phyloP scores from a whole-genome alignment of 2,113 vertebrate species.

The Leptobrachium leishanense region DNA sequence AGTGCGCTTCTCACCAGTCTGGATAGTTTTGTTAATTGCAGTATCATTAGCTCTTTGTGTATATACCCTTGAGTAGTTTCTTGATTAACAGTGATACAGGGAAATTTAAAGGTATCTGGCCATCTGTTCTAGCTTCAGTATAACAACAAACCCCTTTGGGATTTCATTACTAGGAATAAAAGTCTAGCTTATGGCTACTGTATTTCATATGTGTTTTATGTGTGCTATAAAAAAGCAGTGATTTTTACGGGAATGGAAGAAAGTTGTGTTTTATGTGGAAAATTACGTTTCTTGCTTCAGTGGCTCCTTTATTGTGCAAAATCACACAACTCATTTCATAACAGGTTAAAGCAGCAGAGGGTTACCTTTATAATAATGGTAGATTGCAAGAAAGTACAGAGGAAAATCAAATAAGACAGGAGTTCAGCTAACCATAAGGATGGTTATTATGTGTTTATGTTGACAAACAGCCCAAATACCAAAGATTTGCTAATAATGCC shows the following conservation, averaged over 20 bases:
- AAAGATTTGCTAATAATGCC: too few species aligned
- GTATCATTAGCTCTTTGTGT: conserved; percentile 61
- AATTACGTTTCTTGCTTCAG: conserved; percentile 19
- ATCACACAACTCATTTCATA: neutral
- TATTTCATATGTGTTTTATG: conserved; percentile 51
- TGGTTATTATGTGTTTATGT: too few species aligned
- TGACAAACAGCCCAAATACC: too few species aligned
- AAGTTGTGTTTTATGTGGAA: neutral
- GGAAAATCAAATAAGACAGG: too few species aligned
- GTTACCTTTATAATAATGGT: neutral
- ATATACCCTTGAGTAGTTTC: conserved; percentile 58
- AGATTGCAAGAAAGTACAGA: neutral
- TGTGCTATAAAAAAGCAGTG: conserved; percentile 19
- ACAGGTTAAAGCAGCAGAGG: conserved; percentile 1
- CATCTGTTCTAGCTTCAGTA: conserved; percentile 62
- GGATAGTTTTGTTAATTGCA: conserved; percentile 60
- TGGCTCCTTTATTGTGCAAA: conserved; percentile 10
- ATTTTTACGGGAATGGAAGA: conserved; percentile 45
- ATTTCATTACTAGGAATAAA: conserved; percentile 54
- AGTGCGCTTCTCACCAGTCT: conserved; percentile 55
- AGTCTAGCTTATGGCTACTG: conserved; percentile 50
- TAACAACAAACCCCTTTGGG: conserved; percentile 57
- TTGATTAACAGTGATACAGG: conserved; percentile 66
- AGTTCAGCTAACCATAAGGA: too few species aligned
- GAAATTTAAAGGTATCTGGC: conserved; percentile 59